These are phyloP conservation scores for Trachymyrmex cornetzi DNA, from an alignment of 1,140 invertebrate species.

Conservation along the genomic window DNA sequence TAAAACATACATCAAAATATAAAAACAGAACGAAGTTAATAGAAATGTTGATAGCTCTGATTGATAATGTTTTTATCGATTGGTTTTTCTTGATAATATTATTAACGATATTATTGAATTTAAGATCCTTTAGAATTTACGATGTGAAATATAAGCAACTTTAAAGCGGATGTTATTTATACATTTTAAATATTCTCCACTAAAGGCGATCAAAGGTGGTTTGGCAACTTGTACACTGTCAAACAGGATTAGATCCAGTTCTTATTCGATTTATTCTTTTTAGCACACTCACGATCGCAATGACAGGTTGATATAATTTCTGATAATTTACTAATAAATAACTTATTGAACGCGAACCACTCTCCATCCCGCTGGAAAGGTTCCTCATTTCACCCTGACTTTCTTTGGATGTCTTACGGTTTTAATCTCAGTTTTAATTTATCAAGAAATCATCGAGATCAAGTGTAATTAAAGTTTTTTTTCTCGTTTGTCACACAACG, in stretches of 20 bases:
- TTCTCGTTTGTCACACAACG: background rate
- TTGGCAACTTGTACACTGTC: constrained; percentile 58
- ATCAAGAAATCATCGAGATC: background rate
- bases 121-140: background rate
- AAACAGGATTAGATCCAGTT: constrained; percentile 62
- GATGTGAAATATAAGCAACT: constrained; percentile 27
- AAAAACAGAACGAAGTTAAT: background rate
- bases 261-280: constrained; percentile 45
- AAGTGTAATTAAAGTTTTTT: constrained; percentile 19
- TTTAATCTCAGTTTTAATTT: background rate
- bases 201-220: constrained; percentile 45
- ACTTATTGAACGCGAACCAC: constrained; percentile 15
- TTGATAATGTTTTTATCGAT: background rate
- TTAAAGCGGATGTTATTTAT: constrained; percentile 42
- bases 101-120: constrained; percentile 31
- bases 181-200: constrained; percentile 46
- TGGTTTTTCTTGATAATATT: constrained; percentile 11
- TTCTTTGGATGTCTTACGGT: background rate
- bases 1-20: background rate
- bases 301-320: constrained; percentile 55
- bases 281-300: constrained; percentile 32
- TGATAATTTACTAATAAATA: constrained; percentile 63
- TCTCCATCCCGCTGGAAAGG: constrained; percentile 14
- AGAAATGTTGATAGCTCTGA: background rate
- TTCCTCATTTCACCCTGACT: constrained; percentile 7